A percentile compares a stretch with the other conserved stretches of the same genome.
Conservation (phyloP, 1,140 invertebrate genomes). For the Ladona fulva region DNA sequence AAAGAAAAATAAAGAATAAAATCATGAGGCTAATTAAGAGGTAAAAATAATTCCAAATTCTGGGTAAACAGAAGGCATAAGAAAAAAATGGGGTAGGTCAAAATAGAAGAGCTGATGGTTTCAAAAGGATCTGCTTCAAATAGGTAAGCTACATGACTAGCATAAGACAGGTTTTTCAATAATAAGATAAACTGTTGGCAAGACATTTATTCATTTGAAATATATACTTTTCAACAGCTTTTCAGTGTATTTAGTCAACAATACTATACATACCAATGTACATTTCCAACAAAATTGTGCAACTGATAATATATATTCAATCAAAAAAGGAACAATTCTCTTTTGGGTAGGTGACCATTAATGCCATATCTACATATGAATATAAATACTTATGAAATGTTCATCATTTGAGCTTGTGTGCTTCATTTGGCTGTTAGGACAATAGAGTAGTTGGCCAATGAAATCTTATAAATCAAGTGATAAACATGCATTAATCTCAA, state of each 20-base stretch:
- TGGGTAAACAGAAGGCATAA: background rate
- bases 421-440: background rate
- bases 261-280: slow-evolving; percentile 4
- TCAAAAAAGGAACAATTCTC: slow-evolving; percentile 1
- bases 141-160: background rate
- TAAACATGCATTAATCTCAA: slow-evolving; percentile 1
- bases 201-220: slow-evolving; percentile 10
- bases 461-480: background rate
- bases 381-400: slow-evolving; percentile 8
- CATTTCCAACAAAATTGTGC: slow-evolving; percentile 9
- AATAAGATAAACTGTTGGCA: slow-evolving; percentile 10
- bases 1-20: slow-evolving; percentile 11
- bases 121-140: background rate
- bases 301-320: slow-evolving; percentile 11
- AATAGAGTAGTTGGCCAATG: background rate
- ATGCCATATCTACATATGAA: slow-evolving; percentile 7
- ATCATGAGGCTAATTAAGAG: background rate
- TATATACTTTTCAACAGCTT: slow-evolving; percentile 10
- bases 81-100: background rate
- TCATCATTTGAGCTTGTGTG: slow-evolving; percentile 9
- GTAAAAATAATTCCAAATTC: background rate
- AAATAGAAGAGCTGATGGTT: background rate
- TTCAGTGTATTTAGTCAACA: slow-evolving; percentile 1
- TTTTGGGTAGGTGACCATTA: background rate
- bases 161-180: background rate